Base-by-base conservation (phyloP, 2,888 invertebrate genomes). In the Diarsia rubi region DNA sequence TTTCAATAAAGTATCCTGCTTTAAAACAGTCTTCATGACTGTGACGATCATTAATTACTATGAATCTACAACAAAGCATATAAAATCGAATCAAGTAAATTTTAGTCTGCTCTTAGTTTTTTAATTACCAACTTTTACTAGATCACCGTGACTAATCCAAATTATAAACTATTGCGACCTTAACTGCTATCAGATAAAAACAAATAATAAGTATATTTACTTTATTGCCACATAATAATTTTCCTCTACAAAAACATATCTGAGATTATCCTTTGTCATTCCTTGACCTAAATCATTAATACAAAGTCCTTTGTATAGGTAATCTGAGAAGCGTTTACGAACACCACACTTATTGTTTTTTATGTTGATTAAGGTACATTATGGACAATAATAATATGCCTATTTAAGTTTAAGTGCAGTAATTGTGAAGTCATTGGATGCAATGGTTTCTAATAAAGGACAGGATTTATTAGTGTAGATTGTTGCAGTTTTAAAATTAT, bases 341-440 rank as follows among this genome's bases (percentile, higher is more conserved):
- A 66, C 47, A 69, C 75, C 70, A 68, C 68, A 78, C 73, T 78
- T 81, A 79, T 73, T 75, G 79, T 79, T 80, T 85, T 82, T 85
- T 81, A 85, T 81, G 78, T 69, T 83, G 69, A 81, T 85, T 81
- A 73, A 73, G 54, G 59, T 63, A 62, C 71, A 78, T 81, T 80
- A 79, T 49, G 42, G 47, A 60, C 44, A 37, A 75, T 71, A 81
- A 83, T 84, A 79, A 65, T 71, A 80, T 73, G 42, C 16, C 72
- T 76, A 75, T 83, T 83, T 85, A 79, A 57, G 71, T 73, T 72
- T 78, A 85, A 85, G 83, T 81, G 63, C 75, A 79, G 85, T 66
- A 74, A 79, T 83, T 81, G 71, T 70, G 69, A 70, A 81, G 72
- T 65, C 69, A 74, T 81, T 78, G 49, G 1, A 65, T 5, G 62